A percentile compares a stretch with the other conserved stretches of the same genome.
Evolutionary conservation across 2,797 vertebrate genomes (phyloP).

Genomic region (Sciurus vulgaris): DNA sequence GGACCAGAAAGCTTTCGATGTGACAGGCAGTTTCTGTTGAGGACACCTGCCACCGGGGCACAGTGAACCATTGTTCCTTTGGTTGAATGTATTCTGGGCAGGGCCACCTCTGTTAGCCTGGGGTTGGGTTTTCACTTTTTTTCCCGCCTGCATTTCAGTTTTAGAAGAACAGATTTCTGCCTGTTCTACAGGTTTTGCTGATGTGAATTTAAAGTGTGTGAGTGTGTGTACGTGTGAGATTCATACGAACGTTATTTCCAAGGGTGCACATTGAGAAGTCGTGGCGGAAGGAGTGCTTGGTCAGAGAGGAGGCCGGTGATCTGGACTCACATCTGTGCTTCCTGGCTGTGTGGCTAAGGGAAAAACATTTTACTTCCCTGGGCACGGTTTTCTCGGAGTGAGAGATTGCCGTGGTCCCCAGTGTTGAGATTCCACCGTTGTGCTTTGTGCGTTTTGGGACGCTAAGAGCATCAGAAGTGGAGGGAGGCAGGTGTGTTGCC

Average conservation of each 20-base stretch:
- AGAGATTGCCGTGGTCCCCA: not conserved
- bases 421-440: not conserved
- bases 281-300: not conserved
- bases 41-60: slow-evolving; percentile 46
- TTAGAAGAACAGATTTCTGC: slow-evolving; percentile 12
- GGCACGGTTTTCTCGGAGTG: not conserved
- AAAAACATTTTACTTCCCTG: not conserved
- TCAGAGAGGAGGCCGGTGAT: not conserved
- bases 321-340: not conserved
- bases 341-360: not conserved
- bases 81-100: not conserved
- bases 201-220: not conserved
- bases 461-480: not conserved
- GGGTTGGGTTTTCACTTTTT: not conserved
- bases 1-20: not conserved
- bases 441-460: not conserved
- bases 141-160: slow-evolving; percentile 52
- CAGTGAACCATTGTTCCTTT: slow-evolving; percentile 57
- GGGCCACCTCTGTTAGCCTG: not conserved
- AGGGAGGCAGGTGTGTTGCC: not conserved
- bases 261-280: not conserved
- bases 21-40: slow-evolving; percentile 43
- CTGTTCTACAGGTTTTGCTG: slow-evolving; percentile 44
- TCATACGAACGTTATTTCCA: not conserved
- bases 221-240: not conserved